Evolutionary conservation across 2,888 invertebrate genomes (phyloP).

Genomic region (Cantharis rustica): DNA sequence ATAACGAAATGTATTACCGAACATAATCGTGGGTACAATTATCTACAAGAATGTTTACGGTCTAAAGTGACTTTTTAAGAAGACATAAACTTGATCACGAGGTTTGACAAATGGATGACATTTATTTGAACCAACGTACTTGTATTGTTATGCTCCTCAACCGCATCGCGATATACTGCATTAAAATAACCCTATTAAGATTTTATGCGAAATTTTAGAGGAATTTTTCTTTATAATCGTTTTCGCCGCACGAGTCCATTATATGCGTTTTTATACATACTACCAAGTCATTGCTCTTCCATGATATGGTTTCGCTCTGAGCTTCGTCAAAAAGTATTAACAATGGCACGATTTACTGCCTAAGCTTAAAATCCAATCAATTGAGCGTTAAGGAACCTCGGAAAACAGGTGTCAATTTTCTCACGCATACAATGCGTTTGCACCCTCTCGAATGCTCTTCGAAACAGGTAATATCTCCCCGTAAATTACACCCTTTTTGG

Average conservation of each 20-base stretch:
- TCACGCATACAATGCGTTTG: neutral
- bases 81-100: constrained; percentile 14
- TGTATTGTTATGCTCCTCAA: neutral
- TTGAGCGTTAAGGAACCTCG: neutral
- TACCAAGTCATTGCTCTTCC: neutral
- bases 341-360: neutral
- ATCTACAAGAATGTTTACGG: constrained; percentile 15
- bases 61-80: neutral
- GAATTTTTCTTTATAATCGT: neutral
- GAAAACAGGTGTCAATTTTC: neutral
- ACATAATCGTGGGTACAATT: constrained; percentile 7
- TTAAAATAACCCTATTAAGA: neutral
- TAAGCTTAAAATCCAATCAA: neutral
- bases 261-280: neutral
- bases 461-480: neutral
- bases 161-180: neutral
- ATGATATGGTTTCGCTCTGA: neutral
- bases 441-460: neutral
- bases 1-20: constrained; percentile 7
- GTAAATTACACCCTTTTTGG: neutral
- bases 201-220: neutral
- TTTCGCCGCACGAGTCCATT: neutral
- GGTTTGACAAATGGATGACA: constrained; percentile 17
- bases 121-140: neutral
- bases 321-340: neutral